A percentile compares a stretch with the other conserved stretches of the same genome.
phyloP scores from a whole-genome alignment of 2,888 invertebrate genomes.

The Hypomecis punctinalis region DNA sequence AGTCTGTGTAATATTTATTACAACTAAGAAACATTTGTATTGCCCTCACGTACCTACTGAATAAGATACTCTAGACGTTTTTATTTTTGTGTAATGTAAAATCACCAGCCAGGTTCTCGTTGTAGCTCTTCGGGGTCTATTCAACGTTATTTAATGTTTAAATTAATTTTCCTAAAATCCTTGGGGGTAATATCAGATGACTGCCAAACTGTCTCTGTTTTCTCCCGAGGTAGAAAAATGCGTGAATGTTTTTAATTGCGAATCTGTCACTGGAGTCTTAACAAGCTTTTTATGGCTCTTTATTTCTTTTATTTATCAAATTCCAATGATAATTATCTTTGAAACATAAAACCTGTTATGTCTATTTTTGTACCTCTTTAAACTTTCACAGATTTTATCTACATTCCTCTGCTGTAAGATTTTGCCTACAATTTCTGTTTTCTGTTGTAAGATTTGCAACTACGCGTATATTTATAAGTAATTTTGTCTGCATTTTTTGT shows the following conservation, averaged over 20 bases:
- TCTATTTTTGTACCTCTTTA: too few relatives aligned
- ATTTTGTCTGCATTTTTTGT: too few relatives aligned
- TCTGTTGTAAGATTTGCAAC: too few relatives aligned
- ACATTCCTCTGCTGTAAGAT: too few relatives aligned
- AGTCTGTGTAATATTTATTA: too few relatives aligned
- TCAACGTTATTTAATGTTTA: slow-evolving; percentile 35
- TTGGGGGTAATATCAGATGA: slow-evolving; percentile 17
- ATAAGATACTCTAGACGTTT: slow-evolving; percentile 11
- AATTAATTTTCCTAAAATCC: slow-evolving; percentile 31
- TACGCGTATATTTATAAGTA: too few relatives aligned
- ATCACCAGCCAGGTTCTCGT: slow-evolving; percentile 23
- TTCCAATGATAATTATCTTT: too few relatives aligned
- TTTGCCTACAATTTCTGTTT: too few relatives aligned
- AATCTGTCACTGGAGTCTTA: neutral
- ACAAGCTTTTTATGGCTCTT: too few relatives aligned
- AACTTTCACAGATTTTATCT: too few relatives aligned
- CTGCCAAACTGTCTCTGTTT: slow-evolving; percentile 10
- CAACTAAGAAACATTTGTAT: neutral
- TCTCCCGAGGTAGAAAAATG: neutral
- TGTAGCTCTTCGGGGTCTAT: slow-evolving; percentile 31
- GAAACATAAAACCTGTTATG: too few relatives aligned
- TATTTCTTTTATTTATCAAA: too few relatives aligned
- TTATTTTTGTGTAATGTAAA: slow-evolving; percentile 26
- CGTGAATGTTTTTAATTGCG: neutral
- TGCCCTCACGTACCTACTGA: slow-evolving; percentile 1